Conservation (phyloP, 2,888 invertebrate genomes). For the Notodonta ziczac region DNA sequence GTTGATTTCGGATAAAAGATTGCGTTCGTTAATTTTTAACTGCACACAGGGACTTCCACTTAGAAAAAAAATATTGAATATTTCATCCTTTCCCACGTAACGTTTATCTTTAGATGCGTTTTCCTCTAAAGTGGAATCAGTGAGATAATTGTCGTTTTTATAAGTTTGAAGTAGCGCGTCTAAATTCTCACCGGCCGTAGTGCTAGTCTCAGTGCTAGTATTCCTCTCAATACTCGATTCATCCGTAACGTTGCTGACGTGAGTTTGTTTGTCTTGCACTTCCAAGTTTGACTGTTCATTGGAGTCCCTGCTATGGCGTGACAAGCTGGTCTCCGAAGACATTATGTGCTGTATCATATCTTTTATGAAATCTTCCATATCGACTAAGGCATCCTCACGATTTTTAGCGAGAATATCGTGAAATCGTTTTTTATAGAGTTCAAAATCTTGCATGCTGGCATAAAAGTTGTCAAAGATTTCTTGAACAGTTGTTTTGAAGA, state of each 20-base stretch:
- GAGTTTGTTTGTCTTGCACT: slow-evolving; percentile 14
- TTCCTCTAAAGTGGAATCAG: slow-evolving; percentile 56
- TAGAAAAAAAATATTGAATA: slow-evolving; percentile 57
- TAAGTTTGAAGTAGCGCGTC: slow-evolving; percentile 52
- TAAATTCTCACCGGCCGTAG: slow-evolving; percentile 11
- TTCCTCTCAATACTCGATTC: slow-evolving; percentile 18
- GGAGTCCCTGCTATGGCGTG: slow-evolving; percentile 30
- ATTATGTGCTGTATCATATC: slow-evolving; percentile 71
- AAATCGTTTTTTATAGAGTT: slow-evolving; percentile 66
- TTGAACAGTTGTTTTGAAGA: slow-evolving; percentile 68
- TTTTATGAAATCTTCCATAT: slow-evolving; percentile 72
- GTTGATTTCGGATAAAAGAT: slow-evolving; percentile 66
- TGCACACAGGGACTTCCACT: slow-evolving; percentile 51
- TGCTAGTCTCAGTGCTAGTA: slow-evolving; percentile 11
- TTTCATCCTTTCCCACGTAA: slow-evolving; percentile 45
- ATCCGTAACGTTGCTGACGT: slow-evolving; percentile 16
- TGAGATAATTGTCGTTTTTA: slow-evolving; percentile 61
- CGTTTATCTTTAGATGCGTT: slow-evolving; percentile 31
- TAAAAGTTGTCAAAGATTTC: slow-evolving; percentile 72
- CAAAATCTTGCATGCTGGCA: slow-evolving; percentile 64
- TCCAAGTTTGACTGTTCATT: slow-evolving; percentile 15
- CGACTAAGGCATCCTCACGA: slow-evolving; percentile 55
- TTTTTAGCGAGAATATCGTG: slow-evolving; percentile 65
- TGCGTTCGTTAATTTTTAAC: slow-evolving; percentile 61
- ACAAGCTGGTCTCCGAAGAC: slow-evolving; percentile 53